Percentiles rank a stretch among this genome's conserved stretches.
Conservation (phyloP, 1,140 invertebrate genomes). For the Zophobas morio region DNA sequence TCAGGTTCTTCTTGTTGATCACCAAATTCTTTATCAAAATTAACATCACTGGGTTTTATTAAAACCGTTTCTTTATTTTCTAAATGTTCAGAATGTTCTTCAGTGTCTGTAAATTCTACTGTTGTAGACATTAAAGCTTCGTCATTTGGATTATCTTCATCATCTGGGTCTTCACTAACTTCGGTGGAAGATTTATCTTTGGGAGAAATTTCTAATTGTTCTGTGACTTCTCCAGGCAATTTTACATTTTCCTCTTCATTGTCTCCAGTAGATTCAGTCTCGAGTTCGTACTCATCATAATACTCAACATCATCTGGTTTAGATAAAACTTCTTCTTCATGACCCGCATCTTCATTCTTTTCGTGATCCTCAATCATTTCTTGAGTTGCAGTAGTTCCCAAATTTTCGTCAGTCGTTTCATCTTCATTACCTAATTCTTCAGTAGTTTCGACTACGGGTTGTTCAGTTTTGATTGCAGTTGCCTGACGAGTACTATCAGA, state of each 20-base stretch:
- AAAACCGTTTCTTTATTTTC: constrained; percentile 5
- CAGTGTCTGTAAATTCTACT: constrained; percentile 5
- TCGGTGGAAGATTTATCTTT: constrained; percentile 7
- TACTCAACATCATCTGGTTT: constrained; percentile 22
- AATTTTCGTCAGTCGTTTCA: too few species aligned
- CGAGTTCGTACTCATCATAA: constrained; percentile 21
- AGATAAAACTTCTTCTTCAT: constrained; percentile 70
- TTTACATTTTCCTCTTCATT: constrained; percentile 10
- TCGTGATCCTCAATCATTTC: too few species aligned
- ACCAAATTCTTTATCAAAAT: background rate
- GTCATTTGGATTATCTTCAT: background rate
- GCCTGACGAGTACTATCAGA: too few species aligned
- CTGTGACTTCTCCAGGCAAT: background rate
- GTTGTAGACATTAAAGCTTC: background rate
- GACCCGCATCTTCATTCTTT: constrained; percentile 69
- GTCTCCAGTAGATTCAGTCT: background rate
- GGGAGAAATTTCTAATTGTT: background rate
- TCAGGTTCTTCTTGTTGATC: background rate
- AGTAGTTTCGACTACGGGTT: too few species aligned
- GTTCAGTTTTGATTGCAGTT: too few species aligned
- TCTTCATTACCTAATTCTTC: too few species aligned
- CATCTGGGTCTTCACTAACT: constrained; percentile 23
- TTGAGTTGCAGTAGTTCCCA: too few species aligned
- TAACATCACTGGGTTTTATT: background rate
- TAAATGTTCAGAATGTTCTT: background rate